phyloP scores from a whole-genome alignment of 1,140 invertebrate species.

The Dreissena rostriformis region DNA sequence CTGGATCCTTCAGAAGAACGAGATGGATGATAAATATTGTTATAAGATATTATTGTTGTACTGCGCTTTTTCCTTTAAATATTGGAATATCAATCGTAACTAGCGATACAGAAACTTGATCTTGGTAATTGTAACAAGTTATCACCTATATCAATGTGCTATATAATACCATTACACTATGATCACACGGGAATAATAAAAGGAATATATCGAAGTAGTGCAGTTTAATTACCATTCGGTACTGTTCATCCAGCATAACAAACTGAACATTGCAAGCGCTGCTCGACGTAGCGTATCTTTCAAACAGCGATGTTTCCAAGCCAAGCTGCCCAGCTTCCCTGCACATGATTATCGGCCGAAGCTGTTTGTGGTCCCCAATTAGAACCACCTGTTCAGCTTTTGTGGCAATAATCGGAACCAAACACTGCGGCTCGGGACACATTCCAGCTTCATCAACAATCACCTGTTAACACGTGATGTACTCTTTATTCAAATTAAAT shows the following conservation, averaged over 20 bases:
- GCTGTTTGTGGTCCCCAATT: conserved; percentile 79
- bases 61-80: too few species aligned
- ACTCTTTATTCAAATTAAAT: too few species aligned
- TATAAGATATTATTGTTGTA: neutral
- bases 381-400: conserved; percentile 75
- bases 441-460: conserved; percentile 78
- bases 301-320: conserved; percentile 74
- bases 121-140: too few species aligned
- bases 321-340: conserved; percentile 69
- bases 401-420: conserved; percentile 73
- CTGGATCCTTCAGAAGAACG: conserved; percentile 67
- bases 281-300: conserved; percentile 64
- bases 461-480: conserved; percentile 59
- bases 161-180: too few species aligned
- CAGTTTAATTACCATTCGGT: conserved; percentile 73
- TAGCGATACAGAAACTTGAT: too few species aligned
- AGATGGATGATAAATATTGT: neutral
- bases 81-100: too few species aligned
- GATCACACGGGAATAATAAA: too few species aligned
- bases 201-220: too few species aligned
- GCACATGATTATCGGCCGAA: conserved; percentile 73
- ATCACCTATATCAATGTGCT: too few species aligned
- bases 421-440: conserved; percentile 76
- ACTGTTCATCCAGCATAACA: conserved; percentile 68
- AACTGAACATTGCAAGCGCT: conserved; percentile 25